Evolutionary conservation across 2,113 vertebrate species (phyloP), one percentile per base, ranked within the genome.

Genomic region (Chroicocephalus ridibundus): DNA sequence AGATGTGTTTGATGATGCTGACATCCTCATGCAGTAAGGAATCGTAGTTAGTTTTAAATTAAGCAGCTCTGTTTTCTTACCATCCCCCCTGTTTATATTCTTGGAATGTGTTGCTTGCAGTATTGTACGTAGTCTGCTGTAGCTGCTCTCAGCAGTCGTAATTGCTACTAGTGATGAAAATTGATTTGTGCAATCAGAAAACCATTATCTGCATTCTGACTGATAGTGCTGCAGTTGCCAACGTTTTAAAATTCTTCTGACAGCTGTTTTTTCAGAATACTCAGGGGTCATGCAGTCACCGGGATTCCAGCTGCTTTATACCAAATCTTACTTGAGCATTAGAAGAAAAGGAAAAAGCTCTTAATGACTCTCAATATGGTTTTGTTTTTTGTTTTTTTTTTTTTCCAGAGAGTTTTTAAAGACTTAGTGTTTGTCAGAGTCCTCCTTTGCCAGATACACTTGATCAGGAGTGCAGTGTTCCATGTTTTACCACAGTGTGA

Each of bases 171-270:
- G 91, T 83, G 92, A 96, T 92, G 77, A 94, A 96, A 95, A 96
- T 92, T 93, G 94, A 92, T 94, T 82, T 86, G 82, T 70, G 84
- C 96, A 96, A 97, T 97, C 93, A 97, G 94, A 87, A 97, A 76
- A 66, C 62, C 47, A 82, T 95, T 94, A 83, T 93, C 87, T 93
- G 60, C 82, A 34, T 92, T 93, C 70, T 95, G 66, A 81, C 60
- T 89, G 84, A 89, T 97, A 95, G 72, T 69, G 34, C 58, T 91
- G 84, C 68, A 55, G 57, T 82, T 92, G 75, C 61, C 66, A 95
- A 15, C 18, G 15, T 94, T 84, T 96, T 13, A 66, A 52, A 88
- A 65, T 80, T 92, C 68, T 84, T 95, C 49, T 85, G 58, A 40
- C 4, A 6, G 24, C 46, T 82, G 6, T 65, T 94, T 96, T 92